phyloP scores from a whole-genome alignment of 2,113 vertebrate genomes.

The Amblyopsis rosae region DNA sequence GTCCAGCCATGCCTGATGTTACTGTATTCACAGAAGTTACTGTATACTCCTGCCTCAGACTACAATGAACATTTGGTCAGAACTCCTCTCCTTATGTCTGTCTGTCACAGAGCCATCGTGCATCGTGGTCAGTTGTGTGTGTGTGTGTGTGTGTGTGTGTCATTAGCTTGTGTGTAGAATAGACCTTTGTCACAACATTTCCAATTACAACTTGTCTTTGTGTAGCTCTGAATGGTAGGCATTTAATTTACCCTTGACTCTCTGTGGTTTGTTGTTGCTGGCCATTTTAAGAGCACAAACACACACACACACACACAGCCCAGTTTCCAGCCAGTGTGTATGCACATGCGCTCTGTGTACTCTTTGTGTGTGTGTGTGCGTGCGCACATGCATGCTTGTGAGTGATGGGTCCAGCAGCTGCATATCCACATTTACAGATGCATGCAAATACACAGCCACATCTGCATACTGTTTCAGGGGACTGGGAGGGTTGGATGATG shows the following conservation, averaged over 20 bases:
- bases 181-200: not conserved
- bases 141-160: not conserved
- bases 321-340: constrained; percentile 5
- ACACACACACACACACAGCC: constrained; percentile 8
- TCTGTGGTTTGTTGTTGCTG: constrained; percentile 9
- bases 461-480: too few relatives aligned
- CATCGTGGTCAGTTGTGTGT: not conserved
- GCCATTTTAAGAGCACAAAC: constrained; percentile 5
- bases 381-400: not conserved
- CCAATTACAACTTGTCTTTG: constrained; percentile 3
- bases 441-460: too few relatives aligned
- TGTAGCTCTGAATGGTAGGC: not conserved
- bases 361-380: not conserved
- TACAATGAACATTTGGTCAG: not conserved
- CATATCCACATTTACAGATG: too few relatives aligned
- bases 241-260: constrained; percentile 30
- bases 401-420: not conserved
- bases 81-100: not conserved
- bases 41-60: too few relatives aligned
- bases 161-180: not conserved
- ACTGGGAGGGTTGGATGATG: too few relatives aligned
- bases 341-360: not conserved
- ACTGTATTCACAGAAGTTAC: too few relatives aligned
- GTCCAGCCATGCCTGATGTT: too few relatives aligned
- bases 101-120: not conserved